Evolutionary conservation across 2,797 vertebrate genomes (phyloP), one percentile per base, ranked within the genome.

Genomic region (Oryzias dopingdopingensis): DNA sequence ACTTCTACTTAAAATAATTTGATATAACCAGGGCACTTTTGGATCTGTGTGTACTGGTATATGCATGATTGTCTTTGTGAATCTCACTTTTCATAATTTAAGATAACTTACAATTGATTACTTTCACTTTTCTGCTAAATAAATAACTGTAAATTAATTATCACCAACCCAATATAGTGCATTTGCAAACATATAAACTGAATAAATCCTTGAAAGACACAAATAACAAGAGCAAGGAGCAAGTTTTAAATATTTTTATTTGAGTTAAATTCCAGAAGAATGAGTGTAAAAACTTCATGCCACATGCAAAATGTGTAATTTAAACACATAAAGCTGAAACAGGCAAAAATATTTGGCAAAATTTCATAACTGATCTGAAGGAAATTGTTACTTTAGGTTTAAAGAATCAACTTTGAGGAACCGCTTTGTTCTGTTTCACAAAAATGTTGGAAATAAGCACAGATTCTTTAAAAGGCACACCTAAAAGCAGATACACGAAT

Each of bases 161-260:
- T 46, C 44, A 42, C 2, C 20, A 57, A 47, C 8, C 2, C 4
- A 6, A 48, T 41, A 29, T 12, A n/a, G 12, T 15, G 24, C 51
- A 47, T 6, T 5, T 49, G 52, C 5, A 45, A 7, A 23, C 47
- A 37, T 12, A 5, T 47, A 4, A 4, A 32, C 49, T 49, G 18
- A 72, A 67, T 29, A 12, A 52, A 16, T 20, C 18, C 0, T 5
- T 47, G 4, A 17, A 20, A 1, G 18, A 74, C 22, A 40, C 20
- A 69, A 59, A 20, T 44, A 1, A 56, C 43, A 52, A 13, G 52
- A 13, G 0, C 32, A 45, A 0, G 47, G 20, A 26, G 14, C 54
- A 58, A 54, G 29, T 16, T 42, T 59, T 50, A 2, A 24, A 13
- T 6, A n/a, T n/a, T 66, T 78, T 63, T 52, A 66, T 70, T 81